phyloP scores from a whole-genome alignment of 1,140 invertebrate species.

The Halictus rubicundus region DNA sequence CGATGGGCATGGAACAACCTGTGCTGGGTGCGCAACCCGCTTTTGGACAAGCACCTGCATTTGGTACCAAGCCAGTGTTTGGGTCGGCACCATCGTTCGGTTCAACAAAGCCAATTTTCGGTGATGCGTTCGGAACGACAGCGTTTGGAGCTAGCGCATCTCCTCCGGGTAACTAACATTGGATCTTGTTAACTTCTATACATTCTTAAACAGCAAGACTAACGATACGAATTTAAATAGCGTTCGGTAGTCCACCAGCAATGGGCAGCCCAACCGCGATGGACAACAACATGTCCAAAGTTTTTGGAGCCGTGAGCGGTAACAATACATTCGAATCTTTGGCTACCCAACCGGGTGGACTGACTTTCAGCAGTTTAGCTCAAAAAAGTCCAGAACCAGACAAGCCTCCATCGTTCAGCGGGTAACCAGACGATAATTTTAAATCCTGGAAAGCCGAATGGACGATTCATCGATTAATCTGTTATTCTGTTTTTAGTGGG shows the following conservation, averaged over 20 bases:
- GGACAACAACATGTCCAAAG: conserved; percentile 70
- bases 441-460: background rate
- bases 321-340: conserved; percentile 74
- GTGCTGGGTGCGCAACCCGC: conserved; percentile 56
- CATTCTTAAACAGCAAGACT: background rate
- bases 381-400: conserved; percentile 73
- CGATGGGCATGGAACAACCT: conserved; percentile 49
- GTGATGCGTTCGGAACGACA: conserved; percentile 60
- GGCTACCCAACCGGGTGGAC: conserved; percentile 70
- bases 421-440: conserved; percentile 58
- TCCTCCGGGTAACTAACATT: conserved; percentile 47
- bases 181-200: background rate
- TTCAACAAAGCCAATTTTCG: conserved; percentile 61
- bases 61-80: conserved; percentile 73
- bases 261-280: conserved; percentile 66
- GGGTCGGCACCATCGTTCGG: conserved; percentile 63
- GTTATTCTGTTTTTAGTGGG: conserved; percentile 67
- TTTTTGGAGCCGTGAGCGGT: conserved; percentile 69
- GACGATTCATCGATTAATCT: background rate
- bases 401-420: conserved; percentile 71
- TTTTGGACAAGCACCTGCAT: conserved; percentile 65
- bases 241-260: conserved; percentile 71
- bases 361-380: conserved; percentile 77
- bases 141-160: conserved; percentile 53
- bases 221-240: conserved; percentile 42